Evolutionary conservation across 2,113 vertebrate species (phyloP), one percentile per base, ranked within the genome.

Genomic region (Scomber scombrus): DNA sequence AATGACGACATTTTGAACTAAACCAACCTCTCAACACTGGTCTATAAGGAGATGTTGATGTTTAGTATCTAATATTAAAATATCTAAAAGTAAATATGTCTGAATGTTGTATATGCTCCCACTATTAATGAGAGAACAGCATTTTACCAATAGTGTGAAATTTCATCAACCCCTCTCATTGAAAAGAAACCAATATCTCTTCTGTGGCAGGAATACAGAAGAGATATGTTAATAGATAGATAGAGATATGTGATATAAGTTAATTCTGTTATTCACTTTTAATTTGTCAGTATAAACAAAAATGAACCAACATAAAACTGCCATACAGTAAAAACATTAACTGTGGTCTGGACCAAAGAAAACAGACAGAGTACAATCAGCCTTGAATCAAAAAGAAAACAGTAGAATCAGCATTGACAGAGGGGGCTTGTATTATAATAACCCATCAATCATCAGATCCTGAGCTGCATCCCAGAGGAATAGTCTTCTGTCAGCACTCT

Each of bases 361-460:
- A 75, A n/a, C 0, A 40, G 34, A 40, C 6, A 8, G 52, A 80
- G 6, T 14, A 18, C 82, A 86, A 81, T 85, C 26, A 23, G 54
- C 55, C 11, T 56, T 70, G 73, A 26, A 2, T n/a, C n/a, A n/a
- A n/a, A 66, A 4, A 60, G 65, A 43, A 83, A 75, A n/a, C 0
- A 40, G 34, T 14, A 18, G 84, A 86, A 81, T 85, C 26, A 23
- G 54, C 55, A 9, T 56, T 70, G 73, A 87, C 69, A 50, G 51
- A 31, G 34, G 47, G 52, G 47, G 46, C 49, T 82, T 82, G 65
- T 88, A 78, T 89, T 90, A 82, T 86, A 91, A 92, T 77, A 85
- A 91, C 81, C 90, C 74, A 82, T 92, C 92, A 93, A 89, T 88
- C 86, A 89, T 73, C 84, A 68, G 78, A 65, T 71, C 78, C 11